Evolutionary conservation across 1,140 invertebrate genomes (phyloP), one percentile per base, ranked within the genome.

Genomic region (Heliconius eleuchia): DNA sequence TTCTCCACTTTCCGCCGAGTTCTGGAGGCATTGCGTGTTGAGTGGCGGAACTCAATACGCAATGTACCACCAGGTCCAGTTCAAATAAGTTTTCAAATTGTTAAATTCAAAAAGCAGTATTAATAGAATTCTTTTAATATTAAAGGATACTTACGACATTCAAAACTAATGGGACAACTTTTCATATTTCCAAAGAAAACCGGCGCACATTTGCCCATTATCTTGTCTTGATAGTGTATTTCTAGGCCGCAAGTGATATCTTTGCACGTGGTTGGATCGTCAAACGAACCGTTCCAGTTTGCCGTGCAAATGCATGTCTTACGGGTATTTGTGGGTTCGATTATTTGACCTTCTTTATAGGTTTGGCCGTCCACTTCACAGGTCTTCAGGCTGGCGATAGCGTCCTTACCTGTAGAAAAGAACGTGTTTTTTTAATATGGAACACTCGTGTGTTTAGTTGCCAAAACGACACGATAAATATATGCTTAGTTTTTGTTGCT

Each of bases 231-330:
- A 79, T 94, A 88, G 76, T 94, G 91, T 7, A 95, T 91, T 76
- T 95, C 93, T 11, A 95, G 82, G 1, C 94, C 95, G 76, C 95
- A 96, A 83, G 95, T 92, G 34, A 95, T 91, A 78, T 95, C 93
- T 7, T 87, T 83, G 82, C 95, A 96, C 82, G 81, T 89, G 8
- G 84, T 39, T 0, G 84, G 71, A 74, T 89, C 90, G 37, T 94
- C 87, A 16, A 88, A 82, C 5, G 87, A 87, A 16, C 88, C 93
- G 78, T 93, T 89, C 88, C 90, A 95, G 30, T 93, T 82, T 3
- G 89, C 84, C 0, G 91, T 92, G 66, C 95, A 96, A 16, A 95
- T 85, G 80, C 95, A 96, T 0, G 83, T 88, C 82, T 95, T 93
- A 52, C 91, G 91, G 0, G 92, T 94, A 50, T 94, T 90, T 42